A percentile compares a stretch with the other conserved stretches of the same genome.
phyloP scores from a whole-genome alignment of 2,797 vertebrate genomes.

The Phylloscopus collybita region DNA sequence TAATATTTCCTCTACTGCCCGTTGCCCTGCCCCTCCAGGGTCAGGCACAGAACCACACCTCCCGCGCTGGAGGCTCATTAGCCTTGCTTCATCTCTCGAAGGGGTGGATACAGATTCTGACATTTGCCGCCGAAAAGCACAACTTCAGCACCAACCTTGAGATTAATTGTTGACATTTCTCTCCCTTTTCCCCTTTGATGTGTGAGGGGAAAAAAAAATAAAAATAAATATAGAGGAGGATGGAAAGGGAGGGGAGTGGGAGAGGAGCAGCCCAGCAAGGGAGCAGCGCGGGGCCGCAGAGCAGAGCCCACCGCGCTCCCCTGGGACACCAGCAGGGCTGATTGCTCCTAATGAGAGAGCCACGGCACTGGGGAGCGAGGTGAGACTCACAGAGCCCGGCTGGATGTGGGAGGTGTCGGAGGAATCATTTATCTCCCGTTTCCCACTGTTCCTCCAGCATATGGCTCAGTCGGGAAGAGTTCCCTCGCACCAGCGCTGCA shows the following conservation, averaged over 20 bases:
- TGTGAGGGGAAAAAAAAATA: neutral
- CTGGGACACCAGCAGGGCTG: neutral
- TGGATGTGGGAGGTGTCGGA: neutral
- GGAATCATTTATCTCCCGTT: neutral
- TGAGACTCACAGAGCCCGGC: neutral
- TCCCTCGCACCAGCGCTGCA: accelerated
- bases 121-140: neutral
- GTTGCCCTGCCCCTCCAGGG: neutral
- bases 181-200: neutral
- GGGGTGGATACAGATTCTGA: neutral
- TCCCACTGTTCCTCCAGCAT: neutral
- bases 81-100: neutral
- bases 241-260: neutral
- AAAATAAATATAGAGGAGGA: neutral
- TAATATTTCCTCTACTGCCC: neutral
- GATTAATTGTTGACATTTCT: conserved; percentile 15
- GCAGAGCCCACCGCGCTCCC: neutral
- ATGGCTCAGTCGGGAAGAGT: neutral
- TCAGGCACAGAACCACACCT: neutral
- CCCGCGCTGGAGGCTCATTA: neutral
- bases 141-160: neutral
- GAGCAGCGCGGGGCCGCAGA: neutral
- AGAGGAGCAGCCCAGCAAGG: neutral
- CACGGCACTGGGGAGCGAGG: neutral
- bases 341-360: conserved; percentile 30